phyloP scores from a whole-genome alignment of 1,140 invertebrate species.

The Lordiphosa clarofinis region DNA sequence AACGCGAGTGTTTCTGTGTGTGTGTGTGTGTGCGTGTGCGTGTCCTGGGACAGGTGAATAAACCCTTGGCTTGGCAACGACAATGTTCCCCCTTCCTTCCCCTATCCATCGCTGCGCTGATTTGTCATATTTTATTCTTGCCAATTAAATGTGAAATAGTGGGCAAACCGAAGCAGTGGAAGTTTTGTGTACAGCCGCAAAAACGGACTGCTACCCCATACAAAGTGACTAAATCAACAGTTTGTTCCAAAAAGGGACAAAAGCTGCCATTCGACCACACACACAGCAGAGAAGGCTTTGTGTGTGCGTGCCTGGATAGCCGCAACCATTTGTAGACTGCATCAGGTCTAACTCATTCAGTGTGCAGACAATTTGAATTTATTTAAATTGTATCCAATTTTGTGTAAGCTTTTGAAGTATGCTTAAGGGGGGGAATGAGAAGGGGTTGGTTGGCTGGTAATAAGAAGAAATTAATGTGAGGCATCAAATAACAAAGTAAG shows the following conservation, averaged over 20 bases:
- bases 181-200: not conserved
- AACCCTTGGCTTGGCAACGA: conserved; percentile 47
- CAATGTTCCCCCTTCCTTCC: conserved; percentile 31
- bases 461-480: too few relatives aligned
- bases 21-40: conserved; percentile 13
- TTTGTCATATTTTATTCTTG: conserved; percentile 29
- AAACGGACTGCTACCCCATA: conserved; percentile 4
- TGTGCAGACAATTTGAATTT: not conserved
- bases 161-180: not conserved
- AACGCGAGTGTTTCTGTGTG: conserved; percentile 10
- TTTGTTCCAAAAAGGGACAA: conserved; percentile 13
- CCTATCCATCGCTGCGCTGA: conserved; percentile 24
- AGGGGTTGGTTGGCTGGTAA: too few relatives aligned
- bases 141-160: conserved; percentile 9
- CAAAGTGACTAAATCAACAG: conserved; percentile 51
- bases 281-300: not conserved
- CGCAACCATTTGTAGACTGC: conserved; percentile 10
- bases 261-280: not conserved
- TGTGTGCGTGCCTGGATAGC: conserved; percentile 23
- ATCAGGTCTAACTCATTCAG: not conserved
- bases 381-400: not conserved
- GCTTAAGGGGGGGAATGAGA: too few relatives aligned
- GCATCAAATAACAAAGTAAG: too few relatives aligned
- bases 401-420: too few relatives aligned
- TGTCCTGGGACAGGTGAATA: conserved; percentile 49